Conservation (phyloP, 1,140 invertebrate species). For the Ooceraea biroi region DNA sequence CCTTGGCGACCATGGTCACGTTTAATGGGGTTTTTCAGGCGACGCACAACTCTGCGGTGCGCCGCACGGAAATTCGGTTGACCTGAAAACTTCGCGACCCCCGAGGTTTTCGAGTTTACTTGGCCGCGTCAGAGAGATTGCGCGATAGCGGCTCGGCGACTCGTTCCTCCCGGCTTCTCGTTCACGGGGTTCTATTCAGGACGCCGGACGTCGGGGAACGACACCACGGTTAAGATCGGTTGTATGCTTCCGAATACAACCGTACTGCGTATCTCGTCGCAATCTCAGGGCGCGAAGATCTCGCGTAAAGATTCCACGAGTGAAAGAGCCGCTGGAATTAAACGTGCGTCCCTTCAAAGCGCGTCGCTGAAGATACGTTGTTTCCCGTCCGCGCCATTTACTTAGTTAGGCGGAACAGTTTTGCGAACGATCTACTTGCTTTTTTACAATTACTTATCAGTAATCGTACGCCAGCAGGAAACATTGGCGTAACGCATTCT, state of each 20-base stretch:
- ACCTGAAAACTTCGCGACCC: conserved; percentile 39
- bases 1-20: conserved; percentile 33
- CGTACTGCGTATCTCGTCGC: conserved; percentile 29
- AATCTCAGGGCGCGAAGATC: conserved; percentile 51
- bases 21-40: conserved; percentile 57
- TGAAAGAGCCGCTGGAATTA: conserved; percentile 33
- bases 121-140: conserved; percentile 54
- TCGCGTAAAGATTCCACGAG: conserved; percentile 37
- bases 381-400: not conserved
- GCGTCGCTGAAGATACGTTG: not conserved
- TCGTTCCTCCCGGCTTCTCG: conserved; percentile 38
- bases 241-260: conserved; percentile 47
- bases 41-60: conserved; percentile 28
- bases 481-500: not conserved
- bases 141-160: conserved; percentile 46
- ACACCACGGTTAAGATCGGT: conserved; percentile 56
- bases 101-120: conserved; percentile 48
- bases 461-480: too few species aligned
- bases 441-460: too few species aligned
- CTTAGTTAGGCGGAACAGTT: not conserved
- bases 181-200: conserved; percentile 22
- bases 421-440: too few species aligned
- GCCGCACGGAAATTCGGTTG: conserved; percentile 48
- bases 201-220: conserved; percentile 18
- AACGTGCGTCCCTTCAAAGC: conserved; percentile 25